Evolutionary conservation across 2,888 invertebrate species (phyloP).

Genomic region (Lasioglossum leucozonium): DNA sequence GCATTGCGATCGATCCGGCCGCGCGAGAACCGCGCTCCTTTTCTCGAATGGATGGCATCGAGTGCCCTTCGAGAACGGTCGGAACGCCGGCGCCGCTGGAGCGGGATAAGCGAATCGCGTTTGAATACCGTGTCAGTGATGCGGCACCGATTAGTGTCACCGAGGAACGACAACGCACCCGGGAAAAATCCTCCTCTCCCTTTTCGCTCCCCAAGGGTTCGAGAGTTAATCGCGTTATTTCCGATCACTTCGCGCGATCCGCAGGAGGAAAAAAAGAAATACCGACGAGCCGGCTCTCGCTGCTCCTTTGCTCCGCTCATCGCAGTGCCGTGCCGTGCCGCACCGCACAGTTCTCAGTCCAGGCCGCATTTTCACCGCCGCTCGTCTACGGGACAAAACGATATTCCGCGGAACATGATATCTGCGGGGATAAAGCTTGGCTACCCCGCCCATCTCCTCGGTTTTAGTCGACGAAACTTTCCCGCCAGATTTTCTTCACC

Average conservation of each 20-base stretch:
- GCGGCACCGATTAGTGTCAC: slow-evolving; percentile 62
- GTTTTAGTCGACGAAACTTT: not conserved
- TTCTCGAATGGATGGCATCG: slow-evolving; percentile 35
- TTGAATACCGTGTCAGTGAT: slow-evolving; percentile 61
- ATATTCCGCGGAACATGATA: not conserved
- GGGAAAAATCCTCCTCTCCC: slow-evolving; percentile 48
- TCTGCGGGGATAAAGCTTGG: not conserved
- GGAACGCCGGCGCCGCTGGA: slow-evolving; percentile 53
- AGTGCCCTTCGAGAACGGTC: slow-evolving; percentile 52
- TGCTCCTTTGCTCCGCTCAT: slow-evolving; percentile 21
- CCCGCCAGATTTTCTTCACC: not conserved
- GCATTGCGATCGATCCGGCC: slow-evolving; percentile 35
- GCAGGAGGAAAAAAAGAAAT: slow-evolving; percentile 18
- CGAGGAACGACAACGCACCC: slow-evolving; percentile 45
- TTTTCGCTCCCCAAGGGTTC: slow-evolving; percentile 51
- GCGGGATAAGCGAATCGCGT: slow-evolving; percentile 59
- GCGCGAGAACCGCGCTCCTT: slow-evolving; percentile 39
- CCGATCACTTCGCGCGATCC: slow-evolving; percentile 66
- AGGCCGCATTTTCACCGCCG: not conserved
- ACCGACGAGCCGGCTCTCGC: slow-evolving; percentile 19
- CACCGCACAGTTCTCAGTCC: not conserved
- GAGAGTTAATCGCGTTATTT: slow-evolving; percentile 71
- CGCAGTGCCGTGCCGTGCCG: not conserved
- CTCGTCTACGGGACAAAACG: not conserved
- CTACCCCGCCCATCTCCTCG: not conserved